phyloP scores from a whole-genome alignment of 2,113 vertebrate genomes.

The Fregata magnificens region DNA sequence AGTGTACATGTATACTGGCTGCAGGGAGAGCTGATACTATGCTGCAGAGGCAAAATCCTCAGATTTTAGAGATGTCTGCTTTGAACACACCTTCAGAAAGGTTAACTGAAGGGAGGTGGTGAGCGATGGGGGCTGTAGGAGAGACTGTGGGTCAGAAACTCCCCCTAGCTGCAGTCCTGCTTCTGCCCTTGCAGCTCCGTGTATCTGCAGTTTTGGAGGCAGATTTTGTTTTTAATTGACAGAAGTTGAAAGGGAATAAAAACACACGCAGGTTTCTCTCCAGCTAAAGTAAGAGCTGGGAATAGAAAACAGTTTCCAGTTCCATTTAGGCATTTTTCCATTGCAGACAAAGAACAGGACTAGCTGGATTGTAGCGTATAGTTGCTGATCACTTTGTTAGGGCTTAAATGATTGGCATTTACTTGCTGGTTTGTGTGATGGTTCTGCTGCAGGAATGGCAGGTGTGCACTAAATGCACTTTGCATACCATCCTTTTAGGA shows the following conservation, averaged over 20 bases:
- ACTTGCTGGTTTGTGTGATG: not conserved
- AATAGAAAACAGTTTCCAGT: not conserved
- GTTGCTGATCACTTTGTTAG: not conserved
- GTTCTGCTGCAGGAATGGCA: not conserved
- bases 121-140: not conserved
- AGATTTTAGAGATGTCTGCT: not conserved
- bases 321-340: not conserved
- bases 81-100: not conserved
- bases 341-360: not conserved
- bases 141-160: not conserved
- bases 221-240: not conserved
- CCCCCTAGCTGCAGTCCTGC: not conserved
- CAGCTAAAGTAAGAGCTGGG: not conserved
- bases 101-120: not conserved
- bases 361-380: not conserved
- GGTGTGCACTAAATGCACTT: not conserved
- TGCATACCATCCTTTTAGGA: not conserved
- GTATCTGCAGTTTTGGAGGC: not conserved
- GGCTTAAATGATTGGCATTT: not conserved
- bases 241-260: not conserved
- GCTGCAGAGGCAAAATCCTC: not conserved
- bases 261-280: rapidly evolving
- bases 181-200: rapidly evolving
- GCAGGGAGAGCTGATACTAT: not conserved
- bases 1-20: rapidly evolving